These are phyloP conservation scores for Solea senegalensis DNA, from an alignment of 2,113 vertebrate genomes.

Conservation along the genomic window DNA sequence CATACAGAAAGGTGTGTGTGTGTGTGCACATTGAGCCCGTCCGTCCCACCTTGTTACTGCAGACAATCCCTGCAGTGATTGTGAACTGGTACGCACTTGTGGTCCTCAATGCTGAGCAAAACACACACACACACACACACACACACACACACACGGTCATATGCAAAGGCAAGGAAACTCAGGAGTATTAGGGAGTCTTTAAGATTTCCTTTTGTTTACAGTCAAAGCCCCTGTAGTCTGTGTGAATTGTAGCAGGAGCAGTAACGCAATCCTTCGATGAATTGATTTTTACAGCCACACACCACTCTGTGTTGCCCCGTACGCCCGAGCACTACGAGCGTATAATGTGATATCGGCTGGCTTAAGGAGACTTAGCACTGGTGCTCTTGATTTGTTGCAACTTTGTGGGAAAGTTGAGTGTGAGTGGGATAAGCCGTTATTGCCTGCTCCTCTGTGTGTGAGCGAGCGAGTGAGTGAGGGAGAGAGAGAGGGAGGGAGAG, in stretches of 20 bases:
- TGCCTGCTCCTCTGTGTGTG: conserved; percentile 47
- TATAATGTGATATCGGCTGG: conserved; percentile 71
- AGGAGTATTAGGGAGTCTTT: conserved; percentile 39
- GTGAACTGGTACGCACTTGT: conserved; percentile 21
- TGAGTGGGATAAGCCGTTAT: conserved; percentile 66
- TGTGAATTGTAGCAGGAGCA: conserved; percentile 23
- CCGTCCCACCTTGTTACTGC: conserved; percentile 47
- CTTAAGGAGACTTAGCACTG: conserved; percentile 63
- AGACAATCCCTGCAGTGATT: conserved; percentile 66
- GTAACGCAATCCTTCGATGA: conserved; percentile 49
- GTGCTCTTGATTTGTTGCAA: conserved; percentile 73
- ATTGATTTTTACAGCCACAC: conserved; percentile 45
- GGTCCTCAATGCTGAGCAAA: conserved; percentile 26
- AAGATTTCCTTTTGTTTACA: conserved; percentile 32
- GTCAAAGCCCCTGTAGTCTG: conserved; percentile 11
- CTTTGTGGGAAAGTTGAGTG: conserved; percentile 79
- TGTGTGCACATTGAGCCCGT: conserved; percentile 27
- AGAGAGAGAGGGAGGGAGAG: conserved; percentile 8
- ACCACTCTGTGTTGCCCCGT: conserved; percentile 42
- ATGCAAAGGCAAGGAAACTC: conserved; percentile 12
- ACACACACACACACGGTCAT: conserved; percentile 11
- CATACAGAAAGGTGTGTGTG: conserved; percentile 44
- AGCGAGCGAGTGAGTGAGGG: conserved; percentile 31
- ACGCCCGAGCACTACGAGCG: conserved; percentile 46
- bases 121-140: conserved; percentile 18